phyloP scores from a whole-genome alignment of 2,888 invertebrate species.

The Drosophila buzzatii region DNA sequence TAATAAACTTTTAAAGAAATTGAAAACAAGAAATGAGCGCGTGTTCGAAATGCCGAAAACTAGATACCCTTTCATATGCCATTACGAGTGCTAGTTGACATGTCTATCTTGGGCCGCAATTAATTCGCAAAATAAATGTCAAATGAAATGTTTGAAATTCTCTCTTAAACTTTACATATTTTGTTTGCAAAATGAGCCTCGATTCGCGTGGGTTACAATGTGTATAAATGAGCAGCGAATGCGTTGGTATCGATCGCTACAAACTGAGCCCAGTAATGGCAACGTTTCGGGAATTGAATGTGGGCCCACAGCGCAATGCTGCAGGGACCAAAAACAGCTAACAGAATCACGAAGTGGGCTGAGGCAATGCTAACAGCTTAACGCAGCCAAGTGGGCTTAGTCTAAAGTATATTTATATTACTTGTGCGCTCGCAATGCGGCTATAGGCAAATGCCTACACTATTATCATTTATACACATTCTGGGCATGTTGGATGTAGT shows the following conservation, averaged over 20 bases:
- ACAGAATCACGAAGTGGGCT: background rate
- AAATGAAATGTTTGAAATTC: background rate
- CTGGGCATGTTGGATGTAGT: background rate
- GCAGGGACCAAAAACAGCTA: background rate
- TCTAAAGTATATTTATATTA: slow-evolving; percentile 59
- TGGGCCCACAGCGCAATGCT: background rate
- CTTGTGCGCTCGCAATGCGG: slow-evolving; percentile 21
- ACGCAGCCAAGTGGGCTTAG: slow-evolving; percentile 56
- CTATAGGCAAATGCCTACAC: slow-evolving; percentile 26
- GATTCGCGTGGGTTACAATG: background rate
- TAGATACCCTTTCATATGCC: background rate
- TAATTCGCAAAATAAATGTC: background rate
- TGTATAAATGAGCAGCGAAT: slow-evolving; percentile 22
- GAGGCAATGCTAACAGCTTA: slow-evolving; percentile 30
- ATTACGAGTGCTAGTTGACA: background rate
- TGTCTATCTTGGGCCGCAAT: too few relatives aligned
- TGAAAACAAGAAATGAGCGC: slow-evolving; percentile 27
- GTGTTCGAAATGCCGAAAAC: background rate
- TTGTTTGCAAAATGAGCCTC: background rate
- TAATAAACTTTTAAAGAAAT: slow-evolving; percentile 72
- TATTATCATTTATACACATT: slow-evolving; percentile 8
- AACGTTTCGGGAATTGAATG: slow-evolving; percentile 31
- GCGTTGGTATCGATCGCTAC: slow-evolving; percentile 42
- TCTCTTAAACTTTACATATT: background rate
- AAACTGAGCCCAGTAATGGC: slow-evolving; percentile 39